Base-by-base conservation (phyloP, 2,113 vertebrate species). In the Actenoides hombroni region DNA sequence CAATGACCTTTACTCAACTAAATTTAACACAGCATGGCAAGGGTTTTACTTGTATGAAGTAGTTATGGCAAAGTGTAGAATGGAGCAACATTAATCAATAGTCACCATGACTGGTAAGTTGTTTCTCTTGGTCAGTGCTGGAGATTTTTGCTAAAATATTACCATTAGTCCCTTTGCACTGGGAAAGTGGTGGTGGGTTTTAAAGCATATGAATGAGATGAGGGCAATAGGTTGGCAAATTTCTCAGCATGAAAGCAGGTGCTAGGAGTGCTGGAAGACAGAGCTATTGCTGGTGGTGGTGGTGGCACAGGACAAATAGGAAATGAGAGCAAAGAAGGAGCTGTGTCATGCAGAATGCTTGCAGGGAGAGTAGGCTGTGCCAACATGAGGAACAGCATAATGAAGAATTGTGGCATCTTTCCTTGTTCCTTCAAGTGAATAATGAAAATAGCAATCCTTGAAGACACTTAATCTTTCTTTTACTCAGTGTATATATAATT, bases 301-400 rank as follows among this genome's bases (percentile, higher is more conserved):
- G 33, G 17, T 35, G 60, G 28, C 23, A n/a, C 25, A 63, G 61
- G 46, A 78, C 51, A 83, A 79, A 56, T 4, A n/a, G 24, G 61
- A 56, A 51, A 39, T 6, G 8, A 51, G 24, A 79, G 56, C 37
- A 37, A 35, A 59, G 51, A 51, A 51, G 35, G 26, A 89, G 14
- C 61, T 60, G 1, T 74, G 77, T 13, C 16, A 26, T 35, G 42
- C 25, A 71, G 26, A 8, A 15, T 33, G 37, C 67, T 70, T 53
- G n/a, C 54, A 78, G 37, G 70, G 24, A 48, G 17, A 44, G 37
- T 29, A 44, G 37, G 15, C 53, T 56, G 31, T 33, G 49, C 46
- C 44, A 46, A 4, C 0, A 2, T 31, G 31, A 90, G 24, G 18
- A 75, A 29, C 39, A 60, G 18, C 1, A 0, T 44, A 67, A 48